A percentile compares a stretch with the other conserved stretches of the same genome.
Conservation (phyloP, 2,888 invertebrate species). For the Drosophila siamana region DNA sequence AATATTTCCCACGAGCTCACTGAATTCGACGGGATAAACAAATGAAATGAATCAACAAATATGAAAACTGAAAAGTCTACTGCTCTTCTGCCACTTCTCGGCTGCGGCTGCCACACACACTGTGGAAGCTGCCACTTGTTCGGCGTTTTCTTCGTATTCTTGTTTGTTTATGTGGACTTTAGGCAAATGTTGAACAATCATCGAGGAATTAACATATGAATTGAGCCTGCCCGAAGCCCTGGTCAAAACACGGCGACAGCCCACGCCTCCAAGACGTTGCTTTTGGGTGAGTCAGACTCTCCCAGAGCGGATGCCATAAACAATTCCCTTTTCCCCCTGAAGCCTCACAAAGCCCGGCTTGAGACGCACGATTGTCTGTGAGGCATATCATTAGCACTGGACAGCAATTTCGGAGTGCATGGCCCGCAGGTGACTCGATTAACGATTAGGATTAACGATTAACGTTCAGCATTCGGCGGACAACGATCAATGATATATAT, state of each 20-base stretch:
- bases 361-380: slow-evolving; percentile 32
- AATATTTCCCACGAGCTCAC: slow-evolving; percentile 76
- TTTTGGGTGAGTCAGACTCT: slow-evolving; percentile 51
- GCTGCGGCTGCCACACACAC: slow-evolving; percentile 43
- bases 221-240: slow-evolving; percentile 16
- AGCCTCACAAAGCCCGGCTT: slow-evolving; percentile 12
- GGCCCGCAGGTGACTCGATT: slow-evolving; percentile 17
- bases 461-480: slow-evolving; percentile 28
- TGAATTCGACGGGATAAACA: slow-evolving; percentile 63
- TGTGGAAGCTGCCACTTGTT: slow-evolving; percentile 17
- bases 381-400: slow-evolving; percentile 44
- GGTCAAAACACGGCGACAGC: slow-evolving; percentile 10
- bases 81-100: background rate
- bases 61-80: slow-evolving; percentile 25
- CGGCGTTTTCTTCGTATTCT: slow-evolving; percentile 55
- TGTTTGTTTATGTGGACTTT: slow-evolving; percentile 37
- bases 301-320: slow-evolving; percentile 68
- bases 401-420: slow-evolving; percentile 16
- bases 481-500: slow-evolving; percentile 26
- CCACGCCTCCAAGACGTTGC: slow-evolving; percentile 33
- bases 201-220: slow-evolving; percentile 50
- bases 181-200: slow-evolving; percentile 49
- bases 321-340: slow-evolving; percentile 26
- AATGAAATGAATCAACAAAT: slow-evolving; percentile 78
- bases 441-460: slow-evolving; percentile 32